Evolutionary conservation across 1,140 invertebrate species (phyloP), one percentile per base, ranked within the genome.

Genomic region (Parasteatoda tepidariorum): DNA sequence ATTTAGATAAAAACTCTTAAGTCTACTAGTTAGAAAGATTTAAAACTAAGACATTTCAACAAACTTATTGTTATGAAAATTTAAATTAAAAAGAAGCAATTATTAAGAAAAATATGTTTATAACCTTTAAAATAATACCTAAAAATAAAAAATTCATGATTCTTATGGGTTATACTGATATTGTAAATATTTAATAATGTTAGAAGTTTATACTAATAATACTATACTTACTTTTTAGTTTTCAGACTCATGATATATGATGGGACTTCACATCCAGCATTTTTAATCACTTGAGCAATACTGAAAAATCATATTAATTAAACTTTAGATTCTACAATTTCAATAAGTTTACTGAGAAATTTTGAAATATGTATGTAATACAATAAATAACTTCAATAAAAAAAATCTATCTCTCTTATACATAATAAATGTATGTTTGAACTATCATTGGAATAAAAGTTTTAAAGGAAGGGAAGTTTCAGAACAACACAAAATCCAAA

Each of bases 251-350:
- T 88, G 93, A 98, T 96, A 88, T 96, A 98, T 1, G 95, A 93
- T 1, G 97, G 96, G 7, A 98, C 94, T 33, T 93, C 91, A 88
- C 96, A 97, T 0, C 96, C 97, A 9, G 96, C 96, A 87, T 95
- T 93, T 86, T 92, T 92, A 89, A 98, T 93, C 9, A 97, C 92
- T 85, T 94, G 92, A 0, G 95, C 95, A 88, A 98, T 96, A 26
- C 74, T 78, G n/a, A 13, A 73, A 84, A 82, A 84, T n/a, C 54
- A 54, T 62, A 61, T 76, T 48, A 59, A 61, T 13, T 0, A 22
- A 68, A 5, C 6, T 62, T 34, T 59, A 34, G 18, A 76, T 11
- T 15, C 22, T 18, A 59, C 41, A 13, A 59, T 59, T 7, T 59
- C 57, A 13, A 61, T n/a, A n/a, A n/a, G n/a, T n/a, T n/a, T 26